Evolutionary conservation across 1,140 invertebrate species (phyloP).

Genomic region (Drosophila persimilis): DNA sequence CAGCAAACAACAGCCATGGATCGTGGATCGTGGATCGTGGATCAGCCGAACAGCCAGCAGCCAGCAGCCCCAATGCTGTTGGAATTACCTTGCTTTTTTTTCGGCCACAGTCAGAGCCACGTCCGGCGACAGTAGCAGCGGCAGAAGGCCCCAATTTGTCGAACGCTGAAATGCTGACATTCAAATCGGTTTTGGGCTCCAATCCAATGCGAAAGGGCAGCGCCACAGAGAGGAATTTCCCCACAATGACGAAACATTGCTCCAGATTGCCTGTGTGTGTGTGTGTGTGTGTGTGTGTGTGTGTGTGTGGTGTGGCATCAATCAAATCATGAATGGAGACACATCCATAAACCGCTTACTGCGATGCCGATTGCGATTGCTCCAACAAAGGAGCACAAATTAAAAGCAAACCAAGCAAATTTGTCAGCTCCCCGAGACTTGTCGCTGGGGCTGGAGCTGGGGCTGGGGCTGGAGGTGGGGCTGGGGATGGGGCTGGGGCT

Average conservation of each 20-base stretch:
- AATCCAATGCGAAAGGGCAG: constrained; percentile 57
- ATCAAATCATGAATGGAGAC: neutral
- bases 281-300: neutral
- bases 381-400: constrained; percentile 48
- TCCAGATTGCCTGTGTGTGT: constrained; percentile 13
- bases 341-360: constrained; percentile 47
- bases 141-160: constrained; percentile 52
- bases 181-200: constrained; percentile 52
- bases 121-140: constrained; percentile 34
- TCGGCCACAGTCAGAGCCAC: constrained; percentile 28
- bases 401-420: constrained; percentile 51
- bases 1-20: constrained; percentile 24
- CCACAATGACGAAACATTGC: constrained; percentile 21
- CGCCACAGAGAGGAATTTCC: constrained; percentile 6
- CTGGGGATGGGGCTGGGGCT: constrained; percentile 4
- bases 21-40: constrained; percentile 17
- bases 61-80: constrained; percentile 13
- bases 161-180: constrained; percentile 41
- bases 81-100: constrained; percentile 45
- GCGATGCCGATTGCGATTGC: constrained; percentile 42
- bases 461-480: neutral
- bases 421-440: constrained; percentile 39
- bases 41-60: constrained; percentile 9
- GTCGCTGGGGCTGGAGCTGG: neutral
- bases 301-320: neutral